These are phyloP conservation scores for Neodiprion fabricii DNA, from an alignment of 1,140 invertebrate species.

Conservation along the genomic window DNA sequence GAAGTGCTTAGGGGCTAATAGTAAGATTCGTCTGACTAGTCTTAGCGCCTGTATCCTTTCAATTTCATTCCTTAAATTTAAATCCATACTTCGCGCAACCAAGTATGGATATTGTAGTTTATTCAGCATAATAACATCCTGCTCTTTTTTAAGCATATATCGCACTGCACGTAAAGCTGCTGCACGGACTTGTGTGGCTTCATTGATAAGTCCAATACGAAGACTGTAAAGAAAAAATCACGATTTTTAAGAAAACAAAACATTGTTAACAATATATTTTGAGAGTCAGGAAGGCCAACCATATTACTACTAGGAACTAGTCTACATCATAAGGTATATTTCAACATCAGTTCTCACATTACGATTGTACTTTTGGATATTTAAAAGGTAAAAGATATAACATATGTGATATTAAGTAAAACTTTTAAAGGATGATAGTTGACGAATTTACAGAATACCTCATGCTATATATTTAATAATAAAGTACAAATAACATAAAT, in stretches of 20 bases:
- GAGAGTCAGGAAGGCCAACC: slow-evolving; percentile 19
- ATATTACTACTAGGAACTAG: slow-evolving; percentile 13
- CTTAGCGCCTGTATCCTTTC: slow-evolving; percentile 90
- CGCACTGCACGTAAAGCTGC: slow-evolving; percentile 84
- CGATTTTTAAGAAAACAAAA: slow-evolving; percentile 23
- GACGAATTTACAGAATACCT: background rate
- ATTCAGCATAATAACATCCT: slow-evolving; percentile 80
- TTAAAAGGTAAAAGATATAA: no score
- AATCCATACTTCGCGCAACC: slow-evolving; percentile 82
- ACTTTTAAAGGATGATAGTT: slow-evolving; percentile 5
- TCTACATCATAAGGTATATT: background rate
- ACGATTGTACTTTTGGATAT: no score
- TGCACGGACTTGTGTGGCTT: slow-evolving; percentile 87
- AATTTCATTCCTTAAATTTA: slow-evolving; percentile 83
- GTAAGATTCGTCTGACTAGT: slow-evolving; percentile 75
- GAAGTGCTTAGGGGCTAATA: slow-evolving; percentile 71
- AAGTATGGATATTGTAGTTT: slow-evolving; percentile 82
- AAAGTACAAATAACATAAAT: slow-evolving; percentile 10
- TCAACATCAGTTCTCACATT: no score
- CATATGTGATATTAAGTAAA: background rate
- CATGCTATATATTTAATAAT: background rate
- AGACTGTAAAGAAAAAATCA: slow-evolving; percentile 69
- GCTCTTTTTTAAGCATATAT: slow-evolving; percentile 79
- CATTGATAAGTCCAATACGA: slow-evolving; percentile 81
- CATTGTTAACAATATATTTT: slow-evolving; percentile 28